Base-by-base conservation (phyloP, 2,888 invertebrate genomes). In the Lasioglossum leucozonium region DNA sequence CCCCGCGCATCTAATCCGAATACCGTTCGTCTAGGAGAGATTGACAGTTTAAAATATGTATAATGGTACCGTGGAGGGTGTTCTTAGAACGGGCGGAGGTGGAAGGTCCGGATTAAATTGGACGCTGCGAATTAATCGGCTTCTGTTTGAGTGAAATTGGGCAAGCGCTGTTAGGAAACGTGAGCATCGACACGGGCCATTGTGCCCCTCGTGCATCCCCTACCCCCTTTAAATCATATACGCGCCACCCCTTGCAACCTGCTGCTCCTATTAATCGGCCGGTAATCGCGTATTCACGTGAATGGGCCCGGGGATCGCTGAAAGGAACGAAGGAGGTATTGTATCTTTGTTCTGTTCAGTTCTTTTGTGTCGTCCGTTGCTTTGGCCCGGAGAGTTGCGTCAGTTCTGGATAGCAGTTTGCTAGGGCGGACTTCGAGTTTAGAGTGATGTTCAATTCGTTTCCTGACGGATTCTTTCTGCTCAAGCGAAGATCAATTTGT, bases 21-120 rank as follows among this genome's bases (percentile, higher is more conserved):
- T 88, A 85, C 88, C 90, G 91, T 76, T 87, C 91, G 89, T 86
- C 89, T 84, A 87, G 67, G 77, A 92, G 92, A 94, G 94, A 95
- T 95, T 95, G 95, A 95, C 95, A 94, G 95, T 94, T 94, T 94
- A 94, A 95, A 95, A 95, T 95, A 95, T 95, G 94, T 95, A 94
- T 94, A 94, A 95, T 94, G 92, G 94, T 91, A 89, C 86, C 65
- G 69, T 42, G n/a, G 65, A 67, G 82, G 76, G 76, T 79, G 84
- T 47, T 84, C 18, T n/a, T 73, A 88, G 86, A 34, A 65, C 65
- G 74, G 62, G 65, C 78, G 81, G 67, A 72, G 69, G 69, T 71
- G 87, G 81, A 88, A 83, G 85, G 84, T 75, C 82, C 77, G 89
- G 91, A 94, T 91, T 91, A 91, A 95, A 95, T 95, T 94, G 95